These are phyloP conservation scores for Hyaena hyaena DNA, from an alignment of 2,113 vertebrate species.

Conservation along the genomic window DNA sequence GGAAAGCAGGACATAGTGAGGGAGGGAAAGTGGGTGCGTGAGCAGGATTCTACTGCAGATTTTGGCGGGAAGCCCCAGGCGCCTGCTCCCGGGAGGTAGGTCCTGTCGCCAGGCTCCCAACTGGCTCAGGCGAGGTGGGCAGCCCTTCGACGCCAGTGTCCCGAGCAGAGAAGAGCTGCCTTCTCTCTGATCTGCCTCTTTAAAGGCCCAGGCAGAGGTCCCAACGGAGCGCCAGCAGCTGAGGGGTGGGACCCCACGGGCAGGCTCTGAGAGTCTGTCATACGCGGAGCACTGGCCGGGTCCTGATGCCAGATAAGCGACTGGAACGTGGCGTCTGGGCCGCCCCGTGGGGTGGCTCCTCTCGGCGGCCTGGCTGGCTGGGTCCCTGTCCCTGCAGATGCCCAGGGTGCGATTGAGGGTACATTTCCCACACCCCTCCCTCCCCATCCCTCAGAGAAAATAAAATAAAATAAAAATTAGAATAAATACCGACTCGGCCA, in stretches of 20 bases:
- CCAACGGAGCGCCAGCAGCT: not conserved
- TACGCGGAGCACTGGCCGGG: not conserved
- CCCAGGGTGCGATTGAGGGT: not conserved
- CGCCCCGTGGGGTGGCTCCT: not conserved
- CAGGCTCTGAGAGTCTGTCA: not conserved
- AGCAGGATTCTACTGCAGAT: constrained; percentile 39
- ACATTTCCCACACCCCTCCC: constrained; percentile 3
- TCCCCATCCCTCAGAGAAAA: constrained; percentile 50
- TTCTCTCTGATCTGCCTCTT: not conserved
- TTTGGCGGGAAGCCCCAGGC: constrained; percentile 43
- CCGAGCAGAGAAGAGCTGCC: not conserved
- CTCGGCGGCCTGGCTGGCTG: not conserved
- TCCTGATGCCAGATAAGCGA: not conserved
- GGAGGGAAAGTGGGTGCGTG: not conserved
- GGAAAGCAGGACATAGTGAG: constrained; percentile 65
- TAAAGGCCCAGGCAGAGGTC: constrained; percentile 20
- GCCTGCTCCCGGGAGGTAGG: constrained; percentile 56
- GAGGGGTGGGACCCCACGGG: not conserved
- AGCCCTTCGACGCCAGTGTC: not conserved
- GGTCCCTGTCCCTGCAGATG: constrained; percentile 6
- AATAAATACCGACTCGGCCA: constrained; percentile 77
- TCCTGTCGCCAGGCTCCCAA: not conserved
- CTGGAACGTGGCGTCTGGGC: not conserved
- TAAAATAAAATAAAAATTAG: constrained; percentile 79
- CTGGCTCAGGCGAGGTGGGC: not conserved